Evolutionary conservation across 2,113 vertebrate genomes (phyloP), one percentile per base, ranked within the genome.

Genomic region (Microtus oregoni): DNA sequence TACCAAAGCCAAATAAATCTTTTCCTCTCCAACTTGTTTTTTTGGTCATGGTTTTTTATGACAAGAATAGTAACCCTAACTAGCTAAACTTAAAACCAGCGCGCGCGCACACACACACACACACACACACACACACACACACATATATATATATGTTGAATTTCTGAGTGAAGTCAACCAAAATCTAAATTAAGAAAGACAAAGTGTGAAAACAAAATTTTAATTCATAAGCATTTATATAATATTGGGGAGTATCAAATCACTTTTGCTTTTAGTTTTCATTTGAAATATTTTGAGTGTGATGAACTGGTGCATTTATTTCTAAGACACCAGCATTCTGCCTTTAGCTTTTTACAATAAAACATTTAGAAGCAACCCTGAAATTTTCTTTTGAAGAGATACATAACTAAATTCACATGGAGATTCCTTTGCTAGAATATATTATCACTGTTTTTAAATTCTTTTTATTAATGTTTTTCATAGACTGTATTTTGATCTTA

Each of bases 151-250:
- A 4, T 24, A 4, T 4, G 4, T 9, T 38, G 17, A 24, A 41
- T 24, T 44, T 75, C 73, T 86, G 1, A 6, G 55, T 38, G 50
- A 92, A 1, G 7, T 3, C 82, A 28, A 44, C 1, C 67, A 20
- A 87, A 91, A 91, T 89, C 38, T 38, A 7, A 93, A 73, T 90
- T 96, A 79, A 2, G 68, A 92, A 83, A 83, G 6, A 89, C 63
- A 89, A 55, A 73, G 3, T 0, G 38, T 83, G 11, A 1, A 47
- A 68, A 4, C 19, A 89, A 95, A 50, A 50, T 88, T 92, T 92
- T 4, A 44, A 86, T 44, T 5, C 58, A 4, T 58, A 77, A 70
- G 81, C 1, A 55, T 63, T 73, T 79, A 0, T 77, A 67, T 52
- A 63, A 72, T 4, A 68, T 12, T 20, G 0, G 0, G 52, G 12